Base-by-base conservation (phyloP, 1,140 invertebrate genomes). In the Trichonephila inaurata region DNA sequence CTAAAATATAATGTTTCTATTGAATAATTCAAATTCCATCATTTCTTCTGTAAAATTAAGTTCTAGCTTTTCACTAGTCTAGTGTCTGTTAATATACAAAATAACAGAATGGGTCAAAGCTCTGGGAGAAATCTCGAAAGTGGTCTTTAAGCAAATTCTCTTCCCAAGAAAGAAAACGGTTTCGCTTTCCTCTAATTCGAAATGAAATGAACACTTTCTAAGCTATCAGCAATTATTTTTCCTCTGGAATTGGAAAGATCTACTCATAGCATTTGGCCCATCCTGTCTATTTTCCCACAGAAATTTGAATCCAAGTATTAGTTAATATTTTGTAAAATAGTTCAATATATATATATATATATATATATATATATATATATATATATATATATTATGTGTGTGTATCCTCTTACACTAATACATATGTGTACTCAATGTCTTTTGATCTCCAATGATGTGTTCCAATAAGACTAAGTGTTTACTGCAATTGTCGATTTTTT, bases 301-400 rank as follows among this genome's bases (percentile, higher is more conserved):
- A 51, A 33, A 77, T 40, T 77, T 77, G 10, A 51, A 51, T 10
- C 10, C 6, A 51, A 18, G 33, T 77, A 58, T 85, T 85, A 19
- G 21, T 24, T 85, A 85, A 85, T 60, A 85, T 85, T 85, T 85
- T 85, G 51, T 60, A 60, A 85, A 60, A 21, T 85, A 85, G 83
- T 85, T 85, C n/a, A 44, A 58, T 21, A 85, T 85, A 28, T 58
- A 58, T 85, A 77, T 77, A 19, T 77, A 77, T 28, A 77, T 77
- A 77, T 16, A 72, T 28, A 58, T 10, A 85, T 85, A 28, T 24
- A 58, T 85, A 77, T 40, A 19, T 40, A 77, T 28, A 77, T 77
- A 77, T 16, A 72, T 28, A 58, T 21, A 85, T 85, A 28, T 58
- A 58, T 85, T 72, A 33, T 28, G 28, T 72, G 24, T 19, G 40